Base-by-base conservation (phyloP, 2,113 vertebrate species). In the Petromus typicus region DNA sequence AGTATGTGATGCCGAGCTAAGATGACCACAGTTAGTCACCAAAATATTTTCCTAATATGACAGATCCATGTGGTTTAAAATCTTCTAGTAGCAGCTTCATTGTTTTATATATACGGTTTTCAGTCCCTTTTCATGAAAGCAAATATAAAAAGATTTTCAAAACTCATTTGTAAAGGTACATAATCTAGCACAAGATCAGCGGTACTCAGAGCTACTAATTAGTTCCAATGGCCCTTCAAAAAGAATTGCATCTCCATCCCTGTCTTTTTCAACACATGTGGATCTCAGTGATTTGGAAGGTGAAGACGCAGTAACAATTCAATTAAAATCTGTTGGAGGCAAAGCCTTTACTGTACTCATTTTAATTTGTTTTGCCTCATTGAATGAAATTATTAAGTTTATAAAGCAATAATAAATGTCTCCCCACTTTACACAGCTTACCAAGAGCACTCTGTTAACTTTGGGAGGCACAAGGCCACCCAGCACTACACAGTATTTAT, bases 11-110 rank as follows among this genome's bases (percentile, higher is more conserved):
- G 95, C 91, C 83, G 91, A 95, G 95, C 27, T n/a, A 97, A 95
- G 89, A 88, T 63, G 91, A 97, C 98, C 98, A 98, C 97, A 98
- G 59, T 98, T 97, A 98, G 97, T 98, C 97, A 98, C 89, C 63
- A 86, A 96, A 98, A 98, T 98, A 97, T 66, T 98, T 98, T 97
- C 97, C 97, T 95, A 63, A 86, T 98, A 90, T 95, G 96, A 97
- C 95, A 98, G 91, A 97, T 64, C 75, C 90, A 27, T 94, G 97
- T 96, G 97, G 98, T 97, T 98, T 98, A 81, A 73, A 90, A 97
- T 96, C 88, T 43, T 95, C 64, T 86, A 91, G 90, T 81, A 96
- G 64, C 13, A 64, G 67, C 37, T 95, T 22, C 75, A 75, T 79
- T 98, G 93, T 71, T 84, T 90, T 61, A 85, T 88, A 64, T 54